Evolutionary conservation across 2,113 vertebrate species (phyloP).

Genomic region (Chaetura pelagica): DNA sequence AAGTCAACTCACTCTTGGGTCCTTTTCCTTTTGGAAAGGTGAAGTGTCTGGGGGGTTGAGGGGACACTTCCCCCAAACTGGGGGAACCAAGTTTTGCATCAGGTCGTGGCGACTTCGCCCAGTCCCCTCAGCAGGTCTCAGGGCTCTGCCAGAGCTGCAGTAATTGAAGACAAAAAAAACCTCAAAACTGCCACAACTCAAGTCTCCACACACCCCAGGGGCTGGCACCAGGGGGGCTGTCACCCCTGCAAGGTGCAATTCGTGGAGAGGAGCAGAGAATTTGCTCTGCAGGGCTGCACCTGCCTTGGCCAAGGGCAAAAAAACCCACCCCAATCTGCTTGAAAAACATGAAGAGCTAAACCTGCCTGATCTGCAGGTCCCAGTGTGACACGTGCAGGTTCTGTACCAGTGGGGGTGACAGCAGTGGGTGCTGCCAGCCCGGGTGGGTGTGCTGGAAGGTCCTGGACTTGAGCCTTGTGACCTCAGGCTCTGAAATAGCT

Average conservation of each 20-base stretch:
- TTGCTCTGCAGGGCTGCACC: neutral
- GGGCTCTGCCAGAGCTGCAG: neutral
- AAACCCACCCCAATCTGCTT: neutral
- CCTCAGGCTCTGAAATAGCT: neutral
- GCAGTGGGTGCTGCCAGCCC: neutral
- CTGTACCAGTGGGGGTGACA: neutral
- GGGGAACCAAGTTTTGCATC: neutral
- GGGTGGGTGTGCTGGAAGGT: rapidly evolving
- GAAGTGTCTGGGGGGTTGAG: rapidly evolving
- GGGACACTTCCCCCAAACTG: neutral
- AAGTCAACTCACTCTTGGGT: neutral
- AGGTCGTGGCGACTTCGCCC: rapidly evolving
- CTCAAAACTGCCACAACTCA: neutral
- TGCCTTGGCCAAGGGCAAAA: neutral
- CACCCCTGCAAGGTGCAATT: neutral
- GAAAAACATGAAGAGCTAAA: neutral
- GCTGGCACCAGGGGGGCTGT: neutral
- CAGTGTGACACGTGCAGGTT: rapidly evolving
- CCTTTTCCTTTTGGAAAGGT: neutral
- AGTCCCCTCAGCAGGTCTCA: neutral
- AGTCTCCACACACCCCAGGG: neutral
- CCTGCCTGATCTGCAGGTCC: neutral
- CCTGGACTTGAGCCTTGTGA: neutral
- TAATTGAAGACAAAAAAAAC: neutral
- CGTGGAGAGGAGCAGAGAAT: neutral